A percentile compares a stretch with the other conserved stretches of the same genome.
These are phyloP conservation scores for Hirudo medicinalis DNA, from an alignment of 1,140 invertebrate genomes.

Conservation along the genomic window DNA sequence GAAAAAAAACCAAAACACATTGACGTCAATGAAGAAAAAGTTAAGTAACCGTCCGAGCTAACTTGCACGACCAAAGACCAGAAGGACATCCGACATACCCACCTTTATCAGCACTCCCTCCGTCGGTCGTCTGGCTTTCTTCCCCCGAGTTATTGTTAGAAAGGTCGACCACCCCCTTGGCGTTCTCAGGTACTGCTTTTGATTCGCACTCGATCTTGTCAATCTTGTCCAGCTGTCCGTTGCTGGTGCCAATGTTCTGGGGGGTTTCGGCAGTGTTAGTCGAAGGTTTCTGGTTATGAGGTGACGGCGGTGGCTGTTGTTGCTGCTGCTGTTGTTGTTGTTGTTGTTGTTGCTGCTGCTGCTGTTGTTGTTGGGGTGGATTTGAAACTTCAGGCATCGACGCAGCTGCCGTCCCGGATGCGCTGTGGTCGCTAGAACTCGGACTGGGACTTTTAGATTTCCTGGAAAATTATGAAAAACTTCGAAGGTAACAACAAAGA, in stretches of 20 bases:
- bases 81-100: too few species aligned
- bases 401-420: neutral
- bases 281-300: neutral
- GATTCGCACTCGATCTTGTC: neutral
- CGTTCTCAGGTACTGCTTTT: too few species aligned
- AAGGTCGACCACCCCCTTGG: too few species aligned
- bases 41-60: too few species aligned
- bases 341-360: neutral
- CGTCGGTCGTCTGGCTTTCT: too few species aligned
- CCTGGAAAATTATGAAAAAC: neutral
- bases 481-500: too few species aligned
- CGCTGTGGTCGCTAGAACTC: neutral
- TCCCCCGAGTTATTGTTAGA: too few species aligned
- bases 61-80: too few species aligned
- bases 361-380: neutral
- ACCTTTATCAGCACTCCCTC: too few species aligned
- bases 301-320: conserved; percentile 2
- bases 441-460: conserved; percentile 7
- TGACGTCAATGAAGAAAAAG: too few species aligned
- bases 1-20: too few species aligned
- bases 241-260: neutral
- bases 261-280: too few species aligned
- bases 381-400: neutral
- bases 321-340: neutral
- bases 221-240: neutral